These are phyloP conservation scores for Syndactyla subalaris DNA, from an alignment of 2,797 vertebrate genomes.

Conservation along the genomic window DNA sequence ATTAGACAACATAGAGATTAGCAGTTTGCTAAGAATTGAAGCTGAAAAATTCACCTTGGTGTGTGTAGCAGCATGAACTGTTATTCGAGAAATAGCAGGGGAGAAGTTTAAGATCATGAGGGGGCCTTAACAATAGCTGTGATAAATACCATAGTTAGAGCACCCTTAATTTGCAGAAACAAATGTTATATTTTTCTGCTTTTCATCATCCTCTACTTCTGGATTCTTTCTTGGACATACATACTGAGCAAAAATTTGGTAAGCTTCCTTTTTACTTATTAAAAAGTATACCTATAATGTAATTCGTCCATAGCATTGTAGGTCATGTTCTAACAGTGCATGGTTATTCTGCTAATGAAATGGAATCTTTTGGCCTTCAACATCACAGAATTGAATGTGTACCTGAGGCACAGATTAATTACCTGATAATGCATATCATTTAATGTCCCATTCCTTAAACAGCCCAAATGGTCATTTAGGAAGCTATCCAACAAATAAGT, in stretches of 20 bases:
- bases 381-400: neutral
- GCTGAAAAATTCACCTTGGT: neutral
- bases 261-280: neutral
- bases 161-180: neutral
- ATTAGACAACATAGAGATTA: neutral
- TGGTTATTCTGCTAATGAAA: slow-evolving; percentile 24
- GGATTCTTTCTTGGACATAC: neutral
- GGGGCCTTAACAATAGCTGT: neutral
- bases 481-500: neutral
- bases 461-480: neutral
- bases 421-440: slow-evolving; percentile 5
- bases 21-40: neutral
- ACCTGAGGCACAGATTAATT: slow-evolving; percentile 22
- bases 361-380: neutral
- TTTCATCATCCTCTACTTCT: neutral
- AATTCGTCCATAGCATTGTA: neutral
- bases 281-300: neutral
- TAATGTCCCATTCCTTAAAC: slow-evolving; percentile 1
- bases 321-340: neutral
- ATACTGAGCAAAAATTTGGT: neutral
- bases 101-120: neutral
- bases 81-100: neutral
- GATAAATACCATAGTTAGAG: neutral
- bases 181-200: neutral
- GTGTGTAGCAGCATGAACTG: neutral